Base-by-base conservation (phyloP, 2,797 vertebrate species). In the Chaetophractus vellerosus region DNA sequence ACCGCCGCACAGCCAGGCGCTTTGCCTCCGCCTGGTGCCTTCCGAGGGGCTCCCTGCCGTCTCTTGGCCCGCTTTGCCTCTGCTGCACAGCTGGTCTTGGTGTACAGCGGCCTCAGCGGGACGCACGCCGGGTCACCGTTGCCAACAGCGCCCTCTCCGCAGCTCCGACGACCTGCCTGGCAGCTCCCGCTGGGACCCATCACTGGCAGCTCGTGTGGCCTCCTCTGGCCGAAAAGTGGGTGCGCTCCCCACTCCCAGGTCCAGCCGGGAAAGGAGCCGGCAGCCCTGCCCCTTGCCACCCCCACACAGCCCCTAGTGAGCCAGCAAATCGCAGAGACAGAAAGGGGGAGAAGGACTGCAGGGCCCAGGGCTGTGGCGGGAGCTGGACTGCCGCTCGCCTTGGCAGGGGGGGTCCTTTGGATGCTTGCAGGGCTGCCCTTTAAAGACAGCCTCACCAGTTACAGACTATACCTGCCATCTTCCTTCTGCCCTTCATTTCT, bases 81-180 rank as follows among this genome's bases (percentile, higher is more conserved):
- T 38, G 63, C 41, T 79, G n/a, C 68, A 71, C 31, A 21, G 3
- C 10, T 64, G 88, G 79, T 86, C 91, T 81, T 78, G 57, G 55
- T 57, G 10, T 33, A 75, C 84, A 85, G 52, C 31, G 45, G 19
- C 57, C 69, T 81, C 57, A 41, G 14, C 41, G 55, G 33, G 6
- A 85, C 41, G 85, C 78, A 81, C 36, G 75, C 19, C 59, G 61
- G 78, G 59, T 61, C 81, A n/a, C n/a, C n/a, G n/a, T n/a, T n/a
- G n/a, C n/a, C n/a, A 90, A 66, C 52, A 92, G n/a, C 78, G 57
- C 72, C 86, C 86, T 90, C 48, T 31, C 55, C 89, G 69, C 64
- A 45, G 7, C 28, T 31, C 88, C 57, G 16, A 2, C 23, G 23
- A 78, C 82, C 52, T 1, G 24, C 57, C 80, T 14, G 15, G 72